Percentiles rank a stretch among this genome's conserved stretches.
Evolutionary conservation across 2,113 vertebrate species (phyloP).

Genomic region (Thomomys bottae): DNA sequence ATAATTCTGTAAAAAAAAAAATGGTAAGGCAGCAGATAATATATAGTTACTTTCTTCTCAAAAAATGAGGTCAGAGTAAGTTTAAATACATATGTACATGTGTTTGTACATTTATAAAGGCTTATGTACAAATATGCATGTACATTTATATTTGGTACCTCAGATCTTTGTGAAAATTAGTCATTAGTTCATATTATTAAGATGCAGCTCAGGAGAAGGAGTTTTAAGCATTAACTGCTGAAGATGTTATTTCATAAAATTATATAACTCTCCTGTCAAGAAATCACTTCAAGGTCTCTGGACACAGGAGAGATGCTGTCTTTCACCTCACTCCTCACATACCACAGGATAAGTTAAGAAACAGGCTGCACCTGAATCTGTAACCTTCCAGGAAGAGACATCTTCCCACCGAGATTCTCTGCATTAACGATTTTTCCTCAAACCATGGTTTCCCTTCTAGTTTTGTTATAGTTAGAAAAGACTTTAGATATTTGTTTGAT

Average conservation of each 20-base stretch:
- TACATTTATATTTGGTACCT: not conserved
- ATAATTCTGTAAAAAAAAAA: conserved; percentile 9
- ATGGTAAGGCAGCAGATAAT: not conserved
- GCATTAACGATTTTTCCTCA: not conserved
- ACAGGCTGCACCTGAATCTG: not conserved
- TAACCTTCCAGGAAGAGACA: not conserved
- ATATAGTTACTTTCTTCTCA: conserved; percentile 21
- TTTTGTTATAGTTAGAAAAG: not conserved
- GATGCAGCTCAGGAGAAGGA: not conserved
- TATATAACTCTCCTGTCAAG: not conserved
- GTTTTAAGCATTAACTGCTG: not conserved
- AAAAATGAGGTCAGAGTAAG: not conserved
- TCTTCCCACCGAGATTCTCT: not conserved
- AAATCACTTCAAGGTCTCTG: not conserved
- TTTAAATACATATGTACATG: not conserved
- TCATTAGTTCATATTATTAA: not conserved
- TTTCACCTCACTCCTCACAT: not conserved
- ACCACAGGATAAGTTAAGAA: not conserved
- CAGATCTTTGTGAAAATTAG: not conserved
- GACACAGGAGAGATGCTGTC: not conserved
- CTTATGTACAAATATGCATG: not conserved
- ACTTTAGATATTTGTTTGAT: not conserved
- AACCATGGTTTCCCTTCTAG: not conserved
- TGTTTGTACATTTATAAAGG: not conserved
- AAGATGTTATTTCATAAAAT: not conserved